These are phyloP conservation scores for Ctenoplectra terminalis DNA, from an alignment of 1,140 invertebrate genomes.

Conservation along the genomic window DNA sequence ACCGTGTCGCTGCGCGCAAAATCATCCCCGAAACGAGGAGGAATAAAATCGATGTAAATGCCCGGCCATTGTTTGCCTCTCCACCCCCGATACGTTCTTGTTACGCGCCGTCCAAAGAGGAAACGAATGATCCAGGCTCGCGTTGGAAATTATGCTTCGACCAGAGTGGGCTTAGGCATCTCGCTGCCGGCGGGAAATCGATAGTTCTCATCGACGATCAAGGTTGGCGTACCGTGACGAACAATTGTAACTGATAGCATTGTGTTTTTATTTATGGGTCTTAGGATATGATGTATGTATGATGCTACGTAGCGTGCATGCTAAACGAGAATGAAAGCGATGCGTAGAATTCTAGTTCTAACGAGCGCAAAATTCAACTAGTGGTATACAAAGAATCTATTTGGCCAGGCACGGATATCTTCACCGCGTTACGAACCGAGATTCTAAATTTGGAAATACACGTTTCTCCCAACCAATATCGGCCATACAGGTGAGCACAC, in stretches of 20 bases:
- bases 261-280: background rate
- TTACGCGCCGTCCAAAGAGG: background rate
- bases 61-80: background rate
- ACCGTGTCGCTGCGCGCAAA: background rate
- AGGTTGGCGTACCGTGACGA: constrained; percentile 8
- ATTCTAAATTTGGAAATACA: no score
- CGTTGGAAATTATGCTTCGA: constrained; percentile 12
- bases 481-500: background rate
- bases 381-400: no score
- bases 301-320: background rate
- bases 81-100: constrained; percentile 4
- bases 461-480: background rate
- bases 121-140: background rate
- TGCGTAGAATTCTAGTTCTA: no score
- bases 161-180: background rate
- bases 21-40: constrained; percentile 8
- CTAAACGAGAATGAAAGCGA: background rate
- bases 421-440: no score
- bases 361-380: no score
- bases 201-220: constrained; percentile 18
- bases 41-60: constrained; percentile 27
- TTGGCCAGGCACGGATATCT: no score
- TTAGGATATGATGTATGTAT: background rate
- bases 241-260: constrained; percentile 8
- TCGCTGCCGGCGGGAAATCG: background rate